Conservation (phyloP, 2,888 invertebrate genomes). For the Pristionchus entomophagus region DNA sequence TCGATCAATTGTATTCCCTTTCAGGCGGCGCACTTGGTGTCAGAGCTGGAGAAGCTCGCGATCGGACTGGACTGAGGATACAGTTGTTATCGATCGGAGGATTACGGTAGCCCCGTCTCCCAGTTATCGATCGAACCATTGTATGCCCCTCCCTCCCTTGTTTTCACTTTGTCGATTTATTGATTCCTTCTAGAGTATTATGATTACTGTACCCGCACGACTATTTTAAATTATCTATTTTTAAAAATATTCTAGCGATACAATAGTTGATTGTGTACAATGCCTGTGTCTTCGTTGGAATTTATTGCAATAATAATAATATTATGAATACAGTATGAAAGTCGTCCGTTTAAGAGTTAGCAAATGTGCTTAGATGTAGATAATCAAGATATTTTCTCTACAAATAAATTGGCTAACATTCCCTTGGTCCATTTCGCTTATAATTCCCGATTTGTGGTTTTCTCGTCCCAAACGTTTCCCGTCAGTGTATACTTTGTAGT, state of each 20-base stretch:
- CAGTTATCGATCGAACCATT: neutral
- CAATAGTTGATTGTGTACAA: too few species aligned
- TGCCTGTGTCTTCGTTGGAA: neutral
- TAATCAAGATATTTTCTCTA: too few species aligned
- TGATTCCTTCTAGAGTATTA: neutral
- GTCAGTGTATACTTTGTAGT: constrained; percentile 25
- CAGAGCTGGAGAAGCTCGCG: neutral
- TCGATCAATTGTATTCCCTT: neutral
- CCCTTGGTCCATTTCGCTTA: neutral
- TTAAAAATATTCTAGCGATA: too few species aligned
- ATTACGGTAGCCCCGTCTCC: neutral
- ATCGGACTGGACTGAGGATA: constrained; percentile 21
- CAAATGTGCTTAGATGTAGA: neutral
- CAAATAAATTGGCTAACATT: too few species aligned
- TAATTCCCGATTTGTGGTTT: neutral
- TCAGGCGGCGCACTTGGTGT: neutral
- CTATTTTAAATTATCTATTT: too few species aligned
- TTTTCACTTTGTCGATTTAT: neutral
- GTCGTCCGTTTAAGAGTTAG: neutral
- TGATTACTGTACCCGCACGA: neutral
- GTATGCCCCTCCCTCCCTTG: neutral
- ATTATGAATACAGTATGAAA: neutral
- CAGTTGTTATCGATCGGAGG: neutral
- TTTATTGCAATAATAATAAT: constrained; percentile 2
- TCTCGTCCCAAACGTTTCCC: neutral